Percentiles rank a stretch among this genome's conserved stretches.
Evolutionary conservation across 2,113 vertebrate genomes (phyloP).

Genomic region (Pandion haliaetus): DNA sequence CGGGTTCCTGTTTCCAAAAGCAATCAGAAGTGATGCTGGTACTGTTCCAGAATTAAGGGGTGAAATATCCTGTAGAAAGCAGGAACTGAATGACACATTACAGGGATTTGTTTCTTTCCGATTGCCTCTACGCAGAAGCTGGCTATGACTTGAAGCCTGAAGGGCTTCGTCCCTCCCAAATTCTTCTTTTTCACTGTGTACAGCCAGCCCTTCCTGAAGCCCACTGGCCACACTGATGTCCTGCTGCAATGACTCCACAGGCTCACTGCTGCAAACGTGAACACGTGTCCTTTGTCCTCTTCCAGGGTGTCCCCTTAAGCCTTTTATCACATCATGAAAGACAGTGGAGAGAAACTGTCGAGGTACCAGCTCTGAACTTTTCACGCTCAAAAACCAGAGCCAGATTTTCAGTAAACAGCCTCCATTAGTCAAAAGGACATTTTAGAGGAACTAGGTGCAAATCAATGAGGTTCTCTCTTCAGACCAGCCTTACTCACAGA

Average conservation of each 20-base stretch:
- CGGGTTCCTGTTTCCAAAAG: not conserved
- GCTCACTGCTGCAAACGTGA: not conserved
- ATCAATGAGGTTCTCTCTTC: constrained; percentile 23
- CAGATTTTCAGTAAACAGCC: not conserved
- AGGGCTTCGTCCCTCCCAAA: not conserved
- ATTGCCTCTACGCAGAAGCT: not conserved
- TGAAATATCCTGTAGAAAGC: not conserved
- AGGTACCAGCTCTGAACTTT: not conserved
- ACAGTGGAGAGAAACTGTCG: rapidly evolving
- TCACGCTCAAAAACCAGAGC: not conserved
- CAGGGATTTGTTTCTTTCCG: not conserved
- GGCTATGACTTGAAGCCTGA: not conserved
- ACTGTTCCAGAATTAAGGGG: not conserved
- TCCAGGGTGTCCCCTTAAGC: not conserved
- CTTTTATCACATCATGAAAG: not conserved
- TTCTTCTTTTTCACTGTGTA: not conserved
- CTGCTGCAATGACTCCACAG: not conserved
- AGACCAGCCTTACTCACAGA: not conserved
- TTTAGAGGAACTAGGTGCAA: not conserved
- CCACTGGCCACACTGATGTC: not conserved
- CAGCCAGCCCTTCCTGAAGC: not conserved
- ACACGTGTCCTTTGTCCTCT: rapidly evolving
- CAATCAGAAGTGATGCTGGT: not conserved
- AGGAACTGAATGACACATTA: not conserved
- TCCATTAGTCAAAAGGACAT: not conserved